Base-by-base conservation (phyloP, 1,140 invertebrate species). In the Ditylenchus dipsaci region DNA sequence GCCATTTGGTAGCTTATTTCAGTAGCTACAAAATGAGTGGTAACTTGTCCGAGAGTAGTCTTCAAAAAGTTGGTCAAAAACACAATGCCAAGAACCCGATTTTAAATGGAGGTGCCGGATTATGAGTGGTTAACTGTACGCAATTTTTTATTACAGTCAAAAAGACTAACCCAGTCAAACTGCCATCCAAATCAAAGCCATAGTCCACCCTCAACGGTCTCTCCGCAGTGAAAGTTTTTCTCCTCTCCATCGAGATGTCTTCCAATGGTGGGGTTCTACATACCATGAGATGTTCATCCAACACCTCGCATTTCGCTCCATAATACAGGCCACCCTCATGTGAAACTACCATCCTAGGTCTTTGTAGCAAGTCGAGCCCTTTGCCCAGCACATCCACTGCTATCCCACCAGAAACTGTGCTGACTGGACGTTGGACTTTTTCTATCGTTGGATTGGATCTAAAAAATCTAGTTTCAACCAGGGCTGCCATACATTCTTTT, bases 151-250 rank as follows among this genome's bases (percentile, higher is more conserved):
- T 15, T 63, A 45, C 60, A 38, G 13, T 63, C 17, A 23, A 19
- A 53, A 33, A 42, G 47, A 76, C 42, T 33, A 21, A 64, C 73
- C 76, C 69, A 15, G 77, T 73, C 21, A 68, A 29, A 11, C 53
- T 38, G 11, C 78, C 78, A 61, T 79, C 79, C 15, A 79, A 67
- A 67, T 79, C 78, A 19, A 79, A 79, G 3, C 76, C 77, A 56
- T 73, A 79, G 30, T 73, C 73, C 0, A 69, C 56, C 0, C n/a
- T 53, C 79, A 78, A 42, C 0, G 75, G 76, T 27, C 73, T 71
- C 30, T 76, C 76, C 17, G 63, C 60, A 47, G 17, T 75, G 15
- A 73, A 43, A 0, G 53, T 13, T 9, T 38, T 11, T 43, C 62
- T 29, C 38, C 73, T 72, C 27, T 76, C 49, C 17, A 65, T 38